A percentile compares a stretch with the other conserved stretches of the same genome.
Evolutionary conservation across 2,797 vertebrate genomes (phyloP).

Genomic region (Mus spretus): DNA sequence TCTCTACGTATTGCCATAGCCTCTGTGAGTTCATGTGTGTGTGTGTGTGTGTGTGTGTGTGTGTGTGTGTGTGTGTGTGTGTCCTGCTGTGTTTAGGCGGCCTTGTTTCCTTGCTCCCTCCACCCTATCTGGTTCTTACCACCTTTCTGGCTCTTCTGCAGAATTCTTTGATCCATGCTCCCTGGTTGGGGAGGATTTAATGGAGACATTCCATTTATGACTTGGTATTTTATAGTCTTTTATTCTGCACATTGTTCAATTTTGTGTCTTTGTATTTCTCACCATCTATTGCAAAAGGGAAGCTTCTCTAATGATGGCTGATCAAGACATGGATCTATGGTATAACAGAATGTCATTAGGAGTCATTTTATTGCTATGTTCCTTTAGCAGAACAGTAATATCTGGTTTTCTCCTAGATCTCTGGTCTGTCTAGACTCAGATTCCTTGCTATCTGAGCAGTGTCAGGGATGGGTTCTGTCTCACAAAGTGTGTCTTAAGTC

Average conservation of each 20-base stretch:
- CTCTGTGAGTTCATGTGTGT: background rate
- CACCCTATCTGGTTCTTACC: background rate
- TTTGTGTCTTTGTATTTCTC: too few species aligned
- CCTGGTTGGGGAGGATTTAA: background rate
- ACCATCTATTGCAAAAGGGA: background rate
- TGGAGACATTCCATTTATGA: background rate
- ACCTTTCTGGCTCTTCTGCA: background rate
- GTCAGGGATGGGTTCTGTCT: too few species aligned
- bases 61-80: background rate
- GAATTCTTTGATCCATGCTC: background rate
- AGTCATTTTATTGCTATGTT: too few species aligned
- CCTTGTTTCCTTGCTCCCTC: background rate
- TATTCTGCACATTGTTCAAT: background rate
- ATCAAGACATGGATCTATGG: too few species aligned
- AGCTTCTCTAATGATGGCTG: background rate
- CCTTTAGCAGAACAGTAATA: too few species aligned
- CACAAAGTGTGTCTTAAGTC: too few species aligned
- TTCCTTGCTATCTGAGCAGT: too few species aligned
- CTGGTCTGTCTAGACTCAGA: too few species aligned
- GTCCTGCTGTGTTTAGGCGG: background rate
- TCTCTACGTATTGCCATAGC: background rate
- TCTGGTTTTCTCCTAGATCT: too few species aligned
- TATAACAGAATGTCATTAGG: too few species aligned
- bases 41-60: background rate
- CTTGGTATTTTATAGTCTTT: background rate